Conservation (phyloP, 2,113 vertebrate genomes). For the Poeciliopsis occidentalis region DNA sequence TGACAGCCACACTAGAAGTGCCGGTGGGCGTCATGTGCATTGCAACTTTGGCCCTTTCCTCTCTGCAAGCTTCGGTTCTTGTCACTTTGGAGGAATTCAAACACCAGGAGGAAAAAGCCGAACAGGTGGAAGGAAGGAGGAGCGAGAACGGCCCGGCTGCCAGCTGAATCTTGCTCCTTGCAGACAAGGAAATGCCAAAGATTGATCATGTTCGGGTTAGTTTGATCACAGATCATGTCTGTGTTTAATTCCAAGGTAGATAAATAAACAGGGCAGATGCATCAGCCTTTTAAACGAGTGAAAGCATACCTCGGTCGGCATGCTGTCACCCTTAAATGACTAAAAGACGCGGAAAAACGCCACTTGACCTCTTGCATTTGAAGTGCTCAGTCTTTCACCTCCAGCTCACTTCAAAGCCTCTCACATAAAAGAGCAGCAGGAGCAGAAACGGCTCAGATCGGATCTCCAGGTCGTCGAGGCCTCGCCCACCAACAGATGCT, state of each 20-base stretch:
- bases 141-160: not conserved
- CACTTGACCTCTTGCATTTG: not conserved
- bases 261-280: not conserved
- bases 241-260: not conserved
- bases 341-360: not conserved
- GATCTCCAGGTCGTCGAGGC: slow-evolving; percentile 49
- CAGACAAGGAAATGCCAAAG: slow-evolving; percentile 17
- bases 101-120: slow-evolving; percentile 18
- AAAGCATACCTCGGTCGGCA: not conserved
- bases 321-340: not conserved
- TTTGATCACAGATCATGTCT: not conserved
- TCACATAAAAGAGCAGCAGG: slow-evolving; percentile 37
- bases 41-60: slow-evolving; percentile 36
- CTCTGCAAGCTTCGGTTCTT: slow-evolving; percentile 34
- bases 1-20: slow-evolving; percentile 38
- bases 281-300: not conserved
- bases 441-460: slow-evolving; percentile 21
- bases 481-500: slow-evolving; percentile 72
- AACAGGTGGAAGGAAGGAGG: slow-evolving; percentile 42
- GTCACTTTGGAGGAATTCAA: slow-evolving; percentile 49
- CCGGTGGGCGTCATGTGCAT: slow-evolving; percentile 40
- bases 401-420: slow-evolving; percentile 16
- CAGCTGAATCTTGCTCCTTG: slow-evolving; percentile 13
- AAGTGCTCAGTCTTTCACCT: not conserved
- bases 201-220: slow-evolving; percentile 14